Evolutionary conservation across 2,888 invertebrate genomes (phyloP).

Genomic region (Sycophila texana): DNA sequence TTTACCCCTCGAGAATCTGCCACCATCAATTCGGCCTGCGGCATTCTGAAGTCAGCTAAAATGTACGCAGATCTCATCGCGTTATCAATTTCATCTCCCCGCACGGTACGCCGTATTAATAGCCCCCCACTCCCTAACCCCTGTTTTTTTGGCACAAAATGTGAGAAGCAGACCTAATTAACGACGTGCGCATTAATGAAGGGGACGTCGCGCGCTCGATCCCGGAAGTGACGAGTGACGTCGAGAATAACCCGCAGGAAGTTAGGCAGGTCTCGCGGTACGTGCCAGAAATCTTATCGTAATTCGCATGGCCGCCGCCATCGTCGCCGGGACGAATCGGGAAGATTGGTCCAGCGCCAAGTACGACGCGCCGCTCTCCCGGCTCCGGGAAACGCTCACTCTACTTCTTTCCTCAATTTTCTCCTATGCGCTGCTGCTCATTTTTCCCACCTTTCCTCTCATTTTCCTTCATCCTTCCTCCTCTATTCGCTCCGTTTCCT

Average conservation of each 20-base stretch:
- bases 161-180: constrained; percentile 45
- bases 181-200: constrained; percentile 53
- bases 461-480: not conserved
- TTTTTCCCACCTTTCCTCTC: not conserved
- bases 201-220: constrained; percentile 22
- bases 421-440: constrained; percentile 27
- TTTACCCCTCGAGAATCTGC: constrained; percentile 16
- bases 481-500: constrained; percentile 13
- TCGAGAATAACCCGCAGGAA: constrained; percentile 68
- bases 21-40: constrained; percentile 27
- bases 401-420: constrained; percentile 53
- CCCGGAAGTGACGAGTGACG: constrained; percentile 67
- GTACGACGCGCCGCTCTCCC: constrained; percentile 58
- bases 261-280: constrained; percentile 58
- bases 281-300: constrained; percentile 69
- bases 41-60: not conserved
- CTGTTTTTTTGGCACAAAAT: not conserved
- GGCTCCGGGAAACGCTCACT: constrained; percentile 42
- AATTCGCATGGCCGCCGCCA: constrained; percentile 61
- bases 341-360: constrained; percentile 70
- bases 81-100: constrained; percentile 36
- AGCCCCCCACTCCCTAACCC: not conserved
- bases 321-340: constrained; percentile 60
- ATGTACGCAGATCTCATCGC: constrained; percentile 13
- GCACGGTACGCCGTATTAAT: constrained; percentile 20